These are phyloP conservation scores for Palloptera scutellata DNA, from an alignment of 2,888 invertebrate genomes.

Conservation along the genomic window DNA sequence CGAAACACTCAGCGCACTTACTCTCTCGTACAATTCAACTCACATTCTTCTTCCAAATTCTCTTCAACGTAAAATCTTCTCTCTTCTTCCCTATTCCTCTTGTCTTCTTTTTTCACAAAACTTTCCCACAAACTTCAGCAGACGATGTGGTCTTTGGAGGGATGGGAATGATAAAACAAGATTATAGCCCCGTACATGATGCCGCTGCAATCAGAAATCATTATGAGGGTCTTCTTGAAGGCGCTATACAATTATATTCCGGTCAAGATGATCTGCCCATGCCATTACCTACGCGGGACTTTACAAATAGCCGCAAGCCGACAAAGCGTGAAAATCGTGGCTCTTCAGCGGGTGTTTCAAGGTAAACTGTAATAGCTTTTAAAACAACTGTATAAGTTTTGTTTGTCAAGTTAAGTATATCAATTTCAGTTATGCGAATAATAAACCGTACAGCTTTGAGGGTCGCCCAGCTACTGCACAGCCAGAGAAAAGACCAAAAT, in stretches of 20 bases:
- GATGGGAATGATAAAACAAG: constrained; percentile 7
- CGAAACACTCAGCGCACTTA: constrained; percentile 35
- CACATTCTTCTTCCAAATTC: constrained; percentile 27
- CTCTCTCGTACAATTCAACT: constrained; percentile 19
- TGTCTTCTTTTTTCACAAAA: constrained; percentile 26
- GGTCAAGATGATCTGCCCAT: constrained; percentile 61
- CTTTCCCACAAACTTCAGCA: constrained; percentile 15
- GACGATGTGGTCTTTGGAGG: constrained; percentile 7
- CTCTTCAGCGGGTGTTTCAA: constrained; percentile 60
- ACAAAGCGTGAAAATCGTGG: constrained; percentile 60
- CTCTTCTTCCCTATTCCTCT: constrained; percentile 23
- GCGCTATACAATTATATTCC: constrained; percentile 63
- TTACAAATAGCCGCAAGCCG: constrained; percentile 53
- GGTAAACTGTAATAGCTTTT: constrained; percentile 41
- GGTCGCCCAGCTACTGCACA: constrained; percentile 63
- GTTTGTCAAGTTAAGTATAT: not conserved
- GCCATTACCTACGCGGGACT: constrained; percentile 57
- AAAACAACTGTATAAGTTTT: not conserved
- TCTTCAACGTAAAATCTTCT: constrained; percentile 22
- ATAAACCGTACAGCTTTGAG: constrained; percentile 45
- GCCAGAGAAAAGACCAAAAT: constrained; percentile 54
- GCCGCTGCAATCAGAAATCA: constrained; percentile 61
- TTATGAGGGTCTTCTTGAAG: constrained; percentile 63
- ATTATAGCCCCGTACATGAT: constrained; percentile 56
- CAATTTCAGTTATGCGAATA: constrained; percentile 46